Evolutionary conservation across 2,888 invertebrate species (phyloP).

Genomic region (Chesias legatella): DNA sequence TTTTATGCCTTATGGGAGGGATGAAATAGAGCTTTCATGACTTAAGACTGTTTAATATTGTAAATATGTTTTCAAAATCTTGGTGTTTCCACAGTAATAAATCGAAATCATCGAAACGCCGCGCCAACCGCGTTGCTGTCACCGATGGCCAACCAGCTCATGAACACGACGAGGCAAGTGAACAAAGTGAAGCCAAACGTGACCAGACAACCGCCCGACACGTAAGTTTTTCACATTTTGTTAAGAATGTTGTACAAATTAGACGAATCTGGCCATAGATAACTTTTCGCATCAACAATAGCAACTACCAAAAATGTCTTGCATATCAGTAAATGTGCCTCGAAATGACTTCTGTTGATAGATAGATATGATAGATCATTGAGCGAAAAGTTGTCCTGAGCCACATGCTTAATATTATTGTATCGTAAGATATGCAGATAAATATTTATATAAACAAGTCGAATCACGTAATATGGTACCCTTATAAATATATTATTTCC

Average conservation of each 20-base stretch:
- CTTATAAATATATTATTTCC: conserved; percentile 28
- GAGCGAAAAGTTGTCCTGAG: too few species aligned
- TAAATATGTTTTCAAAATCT: neutral
- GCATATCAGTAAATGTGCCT: too few species aligned
- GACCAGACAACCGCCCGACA: conserved; percentile 87
- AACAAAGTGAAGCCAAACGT: conserved; percentile 95
- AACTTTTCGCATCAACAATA: conserved; percentile 23
- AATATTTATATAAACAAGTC: neutral
- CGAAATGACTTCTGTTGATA: too few species aligned
- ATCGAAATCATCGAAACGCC: conserved; percentile 88
- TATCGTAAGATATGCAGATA: too few species aligned
- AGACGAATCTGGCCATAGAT: conserved; percentile 7
- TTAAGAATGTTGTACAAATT: neutral
- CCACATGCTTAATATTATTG: conserved; percentile 3
- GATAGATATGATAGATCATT: too few species aligned
- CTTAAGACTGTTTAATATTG: too few species aligned
- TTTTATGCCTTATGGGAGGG: too few species aligned
- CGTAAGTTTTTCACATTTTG: conserved; percentile 63
- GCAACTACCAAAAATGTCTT: conserved; percentile 13
- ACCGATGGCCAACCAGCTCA: conserved; percentile 83
- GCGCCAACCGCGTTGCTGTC: conserved; percentile 84
- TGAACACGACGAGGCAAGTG: conserved; percentile 90
- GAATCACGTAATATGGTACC: conserved; percentile 18
- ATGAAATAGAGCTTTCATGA: too few species aligned
- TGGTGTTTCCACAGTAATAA: conserved; percentile 81